A percentile compares a stretch with the other conserved stretches of the same genome.
These are phyloP conservation scores for Amphilophus citrinellus DNA, from an alignment of 2,113 vertebrate species.

Conservation along the genomic window DNA sequence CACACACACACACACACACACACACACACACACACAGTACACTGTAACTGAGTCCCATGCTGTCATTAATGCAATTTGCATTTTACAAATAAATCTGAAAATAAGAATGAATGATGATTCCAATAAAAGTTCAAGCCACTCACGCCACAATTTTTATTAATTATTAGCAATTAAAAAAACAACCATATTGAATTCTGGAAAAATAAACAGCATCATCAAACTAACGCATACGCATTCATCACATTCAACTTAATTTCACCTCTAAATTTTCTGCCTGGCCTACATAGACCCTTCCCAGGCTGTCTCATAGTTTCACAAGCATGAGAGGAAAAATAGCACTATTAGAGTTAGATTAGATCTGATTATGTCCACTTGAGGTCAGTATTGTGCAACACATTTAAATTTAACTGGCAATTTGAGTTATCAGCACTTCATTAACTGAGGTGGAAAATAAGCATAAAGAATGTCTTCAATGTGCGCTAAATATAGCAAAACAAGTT, in stretches of 20 bases:
- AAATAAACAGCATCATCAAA: no score
- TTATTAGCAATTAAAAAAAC: not conserved
- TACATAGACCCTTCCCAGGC: no score
- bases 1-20: no score
- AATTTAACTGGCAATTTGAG: not conserved
- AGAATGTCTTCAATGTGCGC: not conserved
- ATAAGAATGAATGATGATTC: not conserved
- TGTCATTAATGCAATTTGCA: not conserved
- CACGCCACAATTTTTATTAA: not conserved
- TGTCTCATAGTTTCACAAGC: no score
- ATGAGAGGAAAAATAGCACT: not conserved
- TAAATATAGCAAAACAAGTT: not conserved
- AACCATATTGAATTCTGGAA: no score
- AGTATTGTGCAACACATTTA: constrained; percentile 22
- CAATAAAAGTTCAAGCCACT: not conserved
- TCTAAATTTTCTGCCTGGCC: no score
- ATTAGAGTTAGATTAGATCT: not conserved
- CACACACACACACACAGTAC: not conserved
- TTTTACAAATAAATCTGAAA: not conserved
- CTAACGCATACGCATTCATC: no score
- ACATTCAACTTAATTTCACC: no score
- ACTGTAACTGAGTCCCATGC: not conserved
- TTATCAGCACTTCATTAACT: not conserved
- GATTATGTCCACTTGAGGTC: constrained; percentile 50
- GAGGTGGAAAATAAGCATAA: not conserved